Conservation (phyloP, 1,140 invertebrate species). For the Bombus cullumanus region DNA sequence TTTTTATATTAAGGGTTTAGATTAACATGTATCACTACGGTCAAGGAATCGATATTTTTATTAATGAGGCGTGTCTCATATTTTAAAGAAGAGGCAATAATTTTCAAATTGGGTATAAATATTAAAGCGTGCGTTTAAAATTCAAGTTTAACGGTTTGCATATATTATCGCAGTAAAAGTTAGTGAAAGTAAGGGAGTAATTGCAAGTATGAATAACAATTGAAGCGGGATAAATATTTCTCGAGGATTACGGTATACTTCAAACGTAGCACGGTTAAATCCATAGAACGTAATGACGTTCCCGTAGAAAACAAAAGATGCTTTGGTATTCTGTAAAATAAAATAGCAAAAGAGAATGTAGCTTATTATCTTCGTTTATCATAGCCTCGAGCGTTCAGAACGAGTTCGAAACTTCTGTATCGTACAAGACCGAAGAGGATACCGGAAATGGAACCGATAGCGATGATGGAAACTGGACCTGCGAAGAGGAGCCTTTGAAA, state of each 20-base stretch:
- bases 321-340: not conserved
- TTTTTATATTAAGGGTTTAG: too few species aligned
- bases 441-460: slow-evolving; percentile 78
- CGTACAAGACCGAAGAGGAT: slow-evolving; percentile 81
- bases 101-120: not conserved
- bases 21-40: not conserved
- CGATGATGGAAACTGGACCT: slow-evolving; percentile 80
- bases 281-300: too few species aligned
- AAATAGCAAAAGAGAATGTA: not conserved
- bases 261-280: not conserved
- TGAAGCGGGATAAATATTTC: not conserved
- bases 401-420: slow-evolving; percentile 81
- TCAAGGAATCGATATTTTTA: not conserved
- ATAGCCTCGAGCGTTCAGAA: slow-evolving; percentile 81
- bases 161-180: not conserved
- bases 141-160: too few species aligned
- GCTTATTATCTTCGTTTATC: not conserved
- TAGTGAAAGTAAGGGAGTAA: not conserved
- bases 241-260: not conserved
- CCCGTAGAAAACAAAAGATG: not conserved
- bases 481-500: slow-evolving; percentile 80
- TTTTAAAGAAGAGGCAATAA: not conserved
- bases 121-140: not conserved
- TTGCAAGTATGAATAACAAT: not conserved
- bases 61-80: not conserved